Percentiles rank a stretch among this genome's conserved stretches.
These are phyloP conservation scores for Hypolimnas misippus DNA, from an alignment of 2,888 invertebrate genomes.

Conservation along the genomic window DNA sequence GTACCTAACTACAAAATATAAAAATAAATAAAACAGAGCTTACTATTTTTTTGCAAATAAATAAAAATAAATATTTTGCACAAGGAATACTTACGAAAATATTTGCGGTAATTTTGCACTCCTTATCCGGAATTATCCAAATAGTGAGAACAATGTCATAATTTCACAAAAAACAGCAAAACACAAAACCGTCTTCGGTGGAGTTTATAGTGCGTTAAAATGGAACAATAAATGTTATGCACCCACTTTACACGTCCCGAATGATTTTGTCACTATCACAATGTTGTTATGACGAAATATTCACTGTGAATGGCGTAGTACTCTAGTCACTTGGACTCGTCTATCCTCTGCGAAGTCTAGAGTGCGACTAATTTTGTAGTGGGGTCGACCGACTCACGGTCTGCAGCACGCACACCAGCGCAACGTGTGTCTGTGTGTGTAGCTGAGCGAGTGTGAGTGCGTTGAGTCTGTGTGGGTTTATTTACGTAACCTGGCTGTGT, in stretches of 20 bases:
- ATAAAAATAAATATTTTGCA: conserved; percentile 24
- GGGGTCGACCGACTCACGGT: conserved; percentile 75
- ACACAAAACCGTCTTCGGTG: conserved; percentile 59
- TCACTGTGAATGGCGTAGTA: conserved; percentile 68
- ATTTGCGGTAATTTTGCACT: conserved; percentile 77
- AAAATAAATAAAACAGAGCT: neutral
- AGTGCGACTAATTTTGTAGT: conserved; percentile 80
- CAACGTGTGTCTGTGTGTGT: conserved; percentile 42
- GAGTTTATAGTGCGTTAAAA: conserved; percentile 67
- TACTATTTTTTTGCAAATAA: neutral
- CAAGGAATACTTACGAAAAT: conserved; percentile 76
- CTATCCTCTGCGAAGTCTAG: conserved; percentile 64
- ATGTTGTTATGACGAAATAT: conserved; percentile 81
- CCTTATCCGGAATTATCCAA: conserved; percentile 81
- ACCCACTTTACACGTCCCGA: conserved; percentile 79
- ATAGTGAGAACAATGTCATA: conserved; percentile 74
- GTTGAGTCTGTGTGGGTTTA: conserved; percentile 59
- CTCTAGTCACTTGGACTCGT: conserved; percentile 65
- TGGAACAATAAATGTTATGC: conserved; percentile 60
- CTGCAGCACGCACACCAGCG: conserved; percentile 66
- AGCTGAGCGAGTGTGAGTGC: conserved; percentile 52
- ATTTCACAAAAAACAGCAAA: conserved; percentile 66
- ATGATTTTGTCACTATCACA: conserved; percentile 76
- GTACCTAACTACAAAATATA: neutral
- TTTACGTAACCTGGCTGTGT: conserved; percentile 78